Evolutionary conservation across 2,113 vertebrate genomes (phyloP), one percentile per base, ranked within the genome.

Genomic region (Cephalopterus ornatus): DNA sequence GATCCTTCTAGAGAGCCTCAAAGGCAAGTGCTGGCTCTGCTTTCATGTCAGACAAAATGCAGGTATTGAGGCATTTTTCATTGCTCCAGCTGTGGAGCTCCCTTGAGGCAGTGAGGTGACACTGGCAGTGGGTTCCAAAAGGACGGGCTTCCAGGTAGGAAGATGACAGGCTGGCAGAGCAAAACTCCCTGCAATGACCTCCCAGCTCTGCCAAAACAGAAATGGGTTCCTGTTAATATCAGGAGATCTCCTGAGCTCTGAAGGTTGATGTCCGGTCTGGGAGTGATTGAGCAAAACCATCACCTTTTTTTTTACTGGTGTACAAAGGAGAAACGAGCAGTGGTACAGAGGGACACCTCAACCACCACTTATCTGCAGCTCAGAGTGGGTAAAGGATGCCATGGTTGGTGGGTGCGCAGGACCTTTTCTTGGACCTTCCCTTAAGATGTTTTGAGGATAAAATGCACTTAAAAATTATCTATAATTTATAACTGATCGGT

Each of bases 371-470:
- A 5, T 55, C 67, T 87, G 58, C 85, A 74, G 27, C 85, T 89
- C 59, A 28, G 15, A 37, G 22, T 6, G 11, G 24, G 46, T 2
- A 24, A 50, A 37, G 22, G 32, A 47, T 80, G 16, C 62, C 32
- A 14, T 0, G 5, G 27, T 3, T 1, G 3, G 14, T 46, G 7
- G 1, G 18, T 46, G 17, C 53, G 49, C 13, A 35, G 71, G 17
- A 37, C 39, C 23, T 81, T 65, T 18, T 19, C 71, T 63, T 24
- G 23, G n/a, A 9, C 55, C 8, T 55, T 65, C 56, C 65, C 73
- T 21, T 21, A 5, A 9, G 27, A 24, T 2, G 1, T 62, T 93
- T 63, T 32, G 52, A 30, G 77, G 44, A 32, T 61, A 33, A 44
- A 30, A 5, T 20, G 28, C 32, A 9, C 77, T 80, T 55, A 3